phyloP scores from a whole-genome alignment of 2,888 invertebrate species.

The Heliconius cydno region DNA sequence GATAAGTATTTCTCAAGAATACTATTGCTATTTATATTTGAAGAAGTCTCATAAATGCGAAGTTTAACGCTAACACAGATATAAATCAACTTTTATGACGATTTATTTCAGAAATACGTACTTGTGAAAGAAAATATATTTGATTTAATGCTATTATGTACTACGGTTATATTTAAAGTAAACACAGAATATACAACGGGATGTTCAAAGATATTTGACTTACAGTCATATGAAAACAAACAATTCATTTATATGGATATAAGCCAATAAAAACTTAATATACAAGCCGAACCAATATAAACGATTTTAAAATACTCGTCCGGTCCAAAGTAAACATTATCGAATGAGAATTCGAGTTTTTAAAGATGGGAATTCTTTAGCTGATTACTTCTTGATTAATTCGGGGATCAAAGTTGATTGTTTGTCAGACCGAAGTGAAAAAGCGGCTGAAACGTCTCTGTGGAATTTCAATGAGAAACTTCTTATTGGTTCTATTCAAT shows the following conservation, averaged over 20 bases:
- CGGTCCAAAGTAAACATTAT: conserved; percentile 18
- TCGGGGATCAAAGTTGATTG: conserved; percentile 39
- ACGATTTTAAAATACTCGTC: conserved; percentile 12
- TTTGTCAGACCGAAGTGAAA: conserved; percentile 39
- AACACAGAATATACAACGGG: neutral
- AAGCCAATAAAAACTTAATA: conserved; percentile 22
- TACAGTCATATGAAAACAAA: neutral
- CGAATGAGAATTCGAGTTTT: conserved; percentile 2
- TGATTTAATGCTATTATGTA: neutral
- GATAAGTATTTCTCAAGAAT: conserved; percentile 3
- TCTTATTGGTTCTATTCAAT: conserved; percentile 29
- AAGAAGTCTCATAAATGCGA: conserved; percentile 18
- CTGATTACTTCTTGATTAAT: conserved; percentile 39
- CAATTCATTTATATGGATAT: neutral
- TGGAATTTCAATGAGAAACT: conserved; percentile 37
- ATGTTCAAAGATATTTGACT: neutral
- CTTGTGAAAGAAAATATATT: neutral
- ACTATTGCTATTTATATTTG: neutral
- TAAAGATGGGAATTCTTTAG: conserved; percentile 29
- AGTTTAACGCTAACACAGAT: neutral
- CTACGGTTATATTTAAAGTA: neutral
- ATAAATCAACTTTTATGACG: conserved; percentile 2
- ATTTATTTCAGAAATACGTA: neutral
- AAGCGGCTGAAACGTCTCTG: conserved; percentile 33
- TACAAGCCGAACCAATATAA: conserved; percentile 4